Evolutionary conservation across 2,888 invertebrate species (phyloP).

Genomic region (Ypsolopha sequella): DNA sequence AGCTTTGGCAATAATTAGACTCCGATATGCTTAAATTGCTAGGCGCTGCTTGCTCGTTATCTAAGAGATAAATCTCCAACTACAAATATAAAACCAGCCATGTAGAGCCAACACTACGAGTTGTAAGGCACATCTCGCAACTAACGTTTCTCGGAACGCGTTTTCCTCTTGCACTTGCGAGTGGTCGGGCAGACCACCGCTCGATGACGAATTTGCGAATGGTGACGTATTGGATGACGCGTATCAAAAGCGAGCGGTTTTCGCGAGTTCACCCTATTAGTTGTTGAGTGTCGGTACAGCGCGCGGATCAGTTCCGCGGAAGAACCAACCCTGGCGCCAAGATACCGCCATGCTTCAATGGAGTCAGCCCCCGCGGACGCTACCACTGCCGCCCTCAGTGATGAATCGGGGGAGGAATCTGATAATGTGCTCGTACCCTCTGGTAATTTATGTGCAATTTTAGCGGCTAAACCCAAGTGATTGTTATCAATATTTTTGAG

Average conservation of each 20-base stretch:
- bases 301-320: background rate
- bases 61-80: background rate
- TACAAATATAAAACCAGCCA: background rate
- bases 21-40: too few relatives aligned
- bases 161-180: slow-evolving; percentile 41
- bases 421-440: slow-evolving; percentile 61
- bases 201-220: slow-evolving; percentile 31
- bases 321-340: slow-evolving; percentile 42
- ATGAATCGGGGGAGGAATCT: slow-evolving; percentile 27
- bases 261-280: slow-evolving; percentile 2
- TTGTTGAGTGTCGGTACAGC: background rate
- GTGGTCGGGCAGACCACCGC: background rate
- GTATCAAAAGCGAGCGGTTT: slow-evolving; percentile 33
- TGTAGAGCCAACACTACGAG: background rate
- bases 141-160: slow-evolving; percentile 52
- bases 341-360: slow-evolving; percentile 53
- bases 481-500: too few relatives aligned
- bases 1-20: too few relatives aligned
- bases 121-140: background rate
- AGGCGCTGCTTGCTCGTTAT: too few relatives aligned
- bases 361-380: slow-evolving; percentile 31
- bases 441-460: slow-evolving; percentile 33
- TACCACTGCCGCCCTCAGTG: slow-evolving; percentile 16
- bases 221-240: slow-evolving; percentile 11
- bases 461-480: too few relatives aligned